phyloP scores from a whole-genome alignment of 2,888 invertebrate species.

The Cheilosia pagana region DNA sequence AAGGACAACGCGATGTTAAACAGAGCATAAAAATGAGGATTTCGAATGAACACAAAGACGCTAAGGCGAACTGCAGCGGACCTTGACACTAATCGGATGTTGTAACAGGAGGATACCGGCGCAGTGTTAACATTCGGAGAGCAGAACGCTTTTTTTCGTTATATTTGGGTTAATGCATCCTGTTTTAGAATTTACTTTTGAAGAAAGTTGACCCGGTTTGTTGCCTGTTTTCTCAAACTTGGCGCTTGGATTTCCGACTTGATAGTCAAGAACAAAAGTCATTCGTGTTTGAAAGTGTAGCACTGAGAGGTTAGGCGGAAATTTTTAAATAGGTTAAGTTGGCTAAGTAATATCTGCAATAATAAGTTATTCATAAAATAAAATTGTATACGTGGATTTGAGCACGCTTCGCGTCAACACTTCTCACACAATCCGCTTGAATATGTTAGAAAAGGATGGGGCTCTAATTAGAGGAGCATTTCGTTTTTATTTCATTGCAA shows the following conservation, averaged over 20 bases:
- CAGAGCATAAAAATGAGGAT: slow-evolving; percentile 62
- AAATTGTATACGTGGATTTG: too few relatives aligned
- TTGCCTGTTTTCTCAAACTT: not conserved
- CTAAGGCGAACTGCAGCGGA: slow-evolving; percentile 2
- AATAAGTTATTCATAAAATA: too few relatives aligned
- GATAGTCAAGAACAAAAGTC: too few relatives aligned
- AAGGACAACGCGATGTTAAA: slow-evolving; percentile 51
- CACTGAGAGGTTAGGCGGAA: too few relatives aligned
- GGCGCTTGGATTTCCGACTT: not conserved
- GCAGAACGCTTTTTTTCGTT: not conserved
- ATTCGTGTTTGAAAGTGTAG: too few relatives aligned
- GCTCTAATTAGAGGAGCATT: too few relatives aligned
- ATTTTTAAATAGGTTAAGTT: too few relatives aligned
- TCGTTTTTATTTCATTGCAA: too few relatives aligned
- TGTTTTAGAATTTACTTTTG: not conserved
- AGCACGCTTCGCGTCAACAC: too few relatives aligned
- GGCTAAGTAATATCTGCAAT: too few relatives aligned
- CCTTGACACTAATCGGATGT: slow-evolving; percentile 46
- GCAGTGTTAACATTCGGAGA: not conserved
- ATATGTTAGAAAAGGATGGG: too few relatives aligned
- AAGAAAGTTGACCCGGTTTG: slow-evolving; percentile 22
- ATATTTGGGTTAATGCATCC: slow-evolving; percentile 40
- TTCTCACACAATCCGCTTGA: too few relatives aligned
- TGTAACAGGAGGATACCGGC: not conserved
- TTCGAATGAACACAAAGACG: slow-evolving; percentile 3